Evolutionary conservation across 1,140 invertebrate genomes (phyloP).

Genomic region (Drosophila ananassae): DNA sequence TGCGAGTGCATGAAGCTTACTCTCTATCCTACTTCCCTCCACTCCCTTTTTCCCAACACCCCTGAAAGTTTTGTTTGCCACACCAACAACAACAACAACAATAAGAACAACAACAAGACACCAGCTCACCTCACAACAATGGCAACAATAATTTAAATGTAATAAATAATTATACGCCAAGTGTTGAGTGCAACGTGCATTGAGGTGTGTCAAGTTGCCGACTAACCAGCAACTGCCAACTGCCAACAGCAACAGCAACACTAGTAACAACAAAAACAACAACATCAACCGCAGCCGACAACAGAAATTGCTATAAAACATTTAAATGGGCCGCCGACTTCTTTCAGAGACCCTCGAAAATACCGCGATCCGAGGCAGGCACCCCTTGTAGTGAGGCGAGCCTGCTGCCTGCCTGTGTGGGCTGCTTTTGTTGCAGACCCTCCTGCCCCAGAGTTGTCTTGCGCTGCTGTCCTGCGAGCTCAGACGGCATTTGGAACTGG

Average conservation of each 20-base stretch:
- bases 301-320: conserved; percentile 52
- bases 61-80: conserved; percentile 63
- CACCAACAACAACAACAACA: conserved; percentile 27
- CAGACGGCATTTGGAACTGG: conserved; percentile 10
- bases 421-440: conserved; percentile 29
- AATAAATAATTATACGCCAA: conserved; percentile 83
- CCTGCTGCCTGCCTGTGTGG: conserved; percentile 6
- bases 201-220: conserved; percentile 77
- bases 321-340: conserved; percentile 50
- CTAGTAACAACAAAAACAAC: conserved; percentile 45
- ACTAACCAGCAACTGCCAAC: conserved; percentile 63
- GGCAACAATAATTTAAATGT: conserved; percentile 81
- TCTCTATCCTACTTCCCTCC: conserved; percentile 13
- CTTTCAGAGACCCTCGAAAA: conserved; percentile 46
- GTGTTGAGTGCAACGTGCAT: conserved; percentile 80
- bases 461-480: conserved; percentile 32
- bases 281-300: conserved; percentile 42
- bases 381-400: conserved; percentile 9
- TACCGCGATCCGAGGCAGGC: conserved; percentile 36
- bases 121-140: conserved; percentile 52
- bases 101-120: conserved; percentile 35
- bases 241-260: conserved; percentile 53
- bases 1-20: conserved; percentile 74
- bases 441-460: conserved; percentile 30
- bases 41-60: conserved; percentile 10